Base-by-base conservation (phyloP, 2,113 vertebrate genomes). In the Lepisosteus osseus region DNA sequence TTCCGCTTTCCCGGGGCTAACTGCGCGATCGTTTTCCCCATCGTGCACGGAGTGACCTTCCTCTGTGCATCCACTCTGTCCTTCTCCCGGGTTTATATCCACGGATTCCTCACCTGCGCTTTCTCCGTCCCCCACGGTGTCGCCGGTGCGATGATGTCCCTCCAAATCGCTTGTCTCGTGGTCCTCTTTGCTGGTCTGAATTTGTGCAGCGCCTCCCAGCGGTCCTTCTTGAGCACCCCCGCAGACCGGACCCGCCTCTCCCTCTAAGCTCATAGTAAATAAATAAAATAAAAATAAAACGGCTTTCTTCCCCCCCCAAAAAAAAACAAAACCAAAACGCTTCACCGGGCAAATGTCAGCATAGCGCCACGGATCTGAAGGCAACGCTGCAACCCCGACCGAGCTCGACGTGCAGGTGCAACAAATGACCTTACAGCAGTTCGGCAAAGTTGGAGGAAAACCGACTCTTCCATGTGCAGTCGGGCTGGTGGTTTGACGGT, bases 1-100 rank as follows among this genome's bases (percentile, higher is more conserved):
- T 79, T 87, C 81, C 54, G 73, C 42, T 70, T 85, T 77, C 47
- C 77, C 66, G 72, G 80, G 76, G 76, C 77, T 75, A 61, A 83
- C 70, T 73, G 78, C 65, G 73, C 73, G 17, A 65, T 68, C 76
- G 78, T 76, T 40, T 69, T 85, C 83, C 69, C 81, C 83, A 15
- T 61, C 51, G n/a, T 55, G 47, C 54, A 17, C 70, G 75, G 9
- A 15, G 64, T 14, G 62, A 17, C 54, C 72, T 80, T 15, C 47
- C 71, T 72, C 67, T 61, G 62, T 61, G 72, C 67, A 69, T 51
- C 61, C 71, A 62, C 69, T 67, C 12, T 70, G 77, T 45, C 73
- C 78, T 59, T 78, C 79, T 29, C 76, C 74, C 0, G 67, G 77
- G 15, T 78, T 64, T 3, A 70, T 54, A 6, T 54, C 54, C 44